These are phyloP conservation scores for Myxocyprinus asiaticus DNA, from an alignment of 2,113 vertebrate species.

Conservation along the genomic window DNA sequence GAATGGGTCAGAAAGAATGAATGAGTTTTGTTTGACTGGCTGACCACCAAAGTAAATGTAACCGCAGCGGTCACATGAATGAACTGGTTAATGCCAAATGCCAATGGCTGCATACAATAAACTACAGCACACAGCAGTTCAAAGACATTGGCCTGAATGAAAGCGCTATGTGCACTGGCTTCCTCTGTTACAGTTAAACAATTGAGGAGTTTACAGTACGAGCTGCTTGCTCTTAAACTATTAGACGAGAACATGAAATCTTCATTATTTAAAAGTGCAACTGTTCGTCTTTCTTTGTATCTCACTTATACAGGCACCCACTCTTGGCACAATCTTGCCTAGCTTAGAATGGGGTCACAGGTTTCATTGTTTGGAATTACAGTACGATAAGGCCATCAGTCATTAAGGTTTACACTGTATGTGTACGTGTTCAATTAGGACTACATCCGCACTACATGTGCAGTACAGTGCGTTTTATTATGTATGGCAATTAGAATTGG, in stretches of 20 bases:
- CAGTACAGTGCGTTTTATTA: slow-evolving; percentile 18
- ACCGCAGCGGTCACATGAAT: slow-evolving; percentile 16
- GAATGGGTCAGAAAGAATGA: slow-evolving; percentile 1
- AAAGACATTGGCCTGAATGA: slow-evolving; percentile 11
- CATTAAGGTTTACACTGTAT: neutral
- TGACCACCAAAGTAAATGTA: slow-evolving; percentile 21
- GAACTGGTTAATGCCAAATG: slow-evolving; percentile 41
- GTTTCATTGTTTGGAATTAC: slow-evolving; percentile 22
- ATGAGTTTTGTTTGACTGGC: slow-evolving; percentile 12
- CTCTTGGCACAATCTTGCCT: neutral
- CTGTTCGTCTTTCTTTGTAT: neutral
- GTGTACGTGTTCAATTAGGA: slow-evolving; percentile 25
- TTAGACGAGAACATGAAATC: slow-evolving; percentile 13
- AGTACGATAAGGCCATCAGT: neutral
- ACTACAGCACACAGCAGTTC: neutral
- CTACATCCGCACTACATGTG: slow-evolving; percentile 2
- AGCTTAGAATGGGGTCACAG: neutral
- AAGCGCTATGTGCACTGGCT: slow-evolving; percentile 1
- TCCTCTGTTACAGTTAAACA: slow-evolving; percentile 16
- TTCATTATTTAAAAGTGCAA: slow-evolving; percentile 17
- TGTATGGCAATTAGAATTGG: slow-evolving; percentile 20
- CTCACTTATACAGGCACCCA: slow-evolving; percentile 3
- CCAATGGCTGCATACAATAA: slow-evolving; percentile 5
- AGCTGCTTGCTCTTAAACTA: neutral
- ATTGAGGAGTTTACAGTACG: neutral